Evolutionary conservation across 2,113 vertebrate species (phyloP).

Genomic region (Delphinus delphis): DNA sequence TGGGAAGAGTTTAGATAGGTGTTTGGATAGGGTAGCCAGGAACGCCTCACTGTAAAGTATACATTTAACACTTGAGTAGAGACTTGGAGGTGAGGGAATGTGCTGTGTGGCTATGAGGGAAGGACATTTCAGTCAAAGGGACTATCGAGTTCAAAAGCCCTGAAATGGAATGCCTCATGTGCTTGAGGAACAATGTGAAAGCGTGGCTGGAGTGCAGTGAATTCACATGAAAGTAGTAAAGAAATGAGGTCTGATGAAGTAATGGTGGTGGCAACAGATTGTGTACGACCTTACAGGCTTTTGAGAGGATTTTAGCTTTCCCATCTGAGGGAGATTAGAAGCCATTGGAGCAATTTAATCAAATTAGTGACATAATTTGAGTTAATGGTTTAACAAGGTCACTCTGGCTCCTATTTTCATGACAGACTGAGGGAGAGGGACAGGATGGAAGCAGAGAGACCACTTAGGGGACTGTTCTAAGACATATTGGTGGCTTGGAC

Average conservation of each 20-base stretch:
- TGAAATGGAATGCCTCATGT: neutral
- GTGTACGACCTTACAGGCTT: neutral
- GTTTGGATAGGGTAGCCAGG: neutral
- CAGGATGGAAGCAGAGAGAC: neutral
- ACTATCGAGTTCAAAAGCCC: neutral
- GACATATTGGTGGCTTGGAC: neutral
- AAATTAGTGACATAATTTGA: slow-evolving; percentile 36
- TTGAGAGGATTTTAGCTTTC: neutral
- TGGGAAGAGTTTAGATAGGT: neutral
- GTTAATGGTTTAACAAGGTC: neutral
- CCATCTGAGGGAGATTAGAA: neutral
- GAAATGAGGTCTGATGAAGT: neutral
- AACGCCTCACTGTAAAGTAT: neutral
- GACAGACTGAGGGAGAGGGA: neutral
- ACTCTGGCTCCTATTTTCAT: neutral
- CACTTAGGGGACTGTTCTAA: neutral
- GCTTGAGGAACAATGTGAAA: neutral
- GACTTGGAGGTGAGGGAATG: neutral
- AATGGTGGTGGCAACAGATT: neutral
- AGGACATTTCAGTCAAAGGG: neutral
- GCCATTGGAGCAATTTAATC: neutral
- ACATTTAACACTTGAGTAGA: neutral
- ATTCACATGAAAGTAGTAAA: neutral
- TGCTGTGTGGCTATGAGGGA: neutral
- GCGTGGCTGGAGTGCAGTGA: neutral